phyloP scores from a whole-genome alignment of 1,140 invertebrate species.

The Pogonus chalceus region DNA sequence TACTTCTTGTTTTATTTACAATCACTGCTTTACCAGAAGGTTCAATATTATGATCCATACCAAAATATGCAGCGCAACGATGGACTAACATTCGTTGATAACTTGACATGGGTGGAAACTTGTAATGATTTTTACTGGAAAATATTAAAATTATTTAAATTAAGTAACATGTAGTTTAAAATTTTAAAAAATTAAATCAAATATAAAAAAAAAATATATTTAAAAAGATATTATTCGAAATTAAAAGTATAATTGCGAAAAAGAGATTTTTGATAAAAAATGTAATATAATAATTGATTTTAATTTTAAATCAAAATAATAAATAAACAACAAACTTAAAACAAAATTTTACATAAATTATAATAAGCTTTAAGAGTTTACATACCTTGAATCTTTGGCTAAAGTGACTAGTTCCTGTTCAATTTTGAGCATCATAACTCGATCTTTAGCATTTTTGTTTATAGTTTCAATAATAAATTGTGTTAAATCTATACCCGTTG shows the following conservation, averaged over 20 bases:
- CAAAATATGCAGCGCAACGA: conserved; percentile 84
- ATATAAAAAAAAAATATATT: too few species aligned
- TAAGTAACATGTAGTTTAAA: too few species aligned
- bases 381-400: conserved; percentile 70
- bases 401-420: conserved; percentile 79
- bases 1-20: conserved; percentile 67
- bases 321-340: too few species aligned
- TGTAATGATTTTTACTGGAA: conserved; percentile 56
- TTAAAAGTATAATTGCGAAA: too few species aligned
- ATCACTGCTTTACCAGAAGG: conserved; percentile 74
- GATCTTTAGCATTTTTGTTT: conserved; percentile 81
- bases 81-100: conserved; percentile 94
- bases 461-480: conserved; percentile 83
- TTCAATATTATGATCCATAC: conserved; percentile 90
- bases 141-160: too few species aligned
- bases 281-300: too few species aligned
- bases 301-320: too few species aligned
- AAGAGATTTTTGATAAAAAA: too few species aligned
- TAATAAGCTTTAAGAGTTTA: too few species aligned
- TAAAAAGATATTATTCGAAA: too few species aligned
- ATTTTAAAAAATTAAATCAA: too few species aligned
- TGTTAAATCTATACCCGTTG: conserved; percentile 70
- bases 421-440: conserved; percentile 71
- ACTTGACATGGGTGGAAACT: conserved; percentile 84
- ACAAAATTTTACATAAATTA: too few species aligned